Evolutionary conservation across 2,888 invertebrate species (phyloP).

Genomic region (Xestia rhomboidea): DNA sequence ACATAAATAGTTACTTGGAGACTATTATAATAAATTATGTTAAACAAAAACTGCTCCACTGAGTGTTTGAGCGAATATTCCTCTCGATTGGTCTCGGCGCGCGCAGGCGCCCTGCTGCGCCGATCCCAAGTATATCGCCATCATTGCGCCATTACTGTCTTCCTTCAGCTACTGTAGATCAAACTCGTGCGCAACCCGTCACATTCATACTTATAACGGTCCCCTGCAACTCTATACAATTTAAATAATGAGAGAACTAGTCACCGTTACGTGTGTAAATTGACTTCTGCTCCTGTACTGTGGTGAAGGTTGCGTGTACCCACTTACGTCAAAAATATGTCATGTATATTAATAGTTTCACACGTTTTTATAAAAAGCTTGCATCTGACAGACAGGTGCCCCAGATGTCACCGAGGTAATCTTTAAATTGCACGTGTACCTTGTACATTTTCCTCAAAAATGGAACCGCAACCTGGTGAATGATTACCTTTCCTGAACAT

Average conservation of each 20-base stretch:
- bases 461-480: constrained; percentile 29
- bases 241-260: constrained; percentile 64
- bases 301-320: neutral
- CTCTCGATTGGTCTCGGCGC: constrained; percentile 72
- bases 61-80: constrained; percentile 71
- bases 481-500: constrained; percentile 46
- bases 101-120: constrained; percentile 80
- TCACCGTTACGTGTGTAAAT: constrained; percentile 45
- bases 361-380: constrained; percentile 33
- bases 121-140: constrained; percentile 82
- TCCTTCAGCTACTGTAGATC: constrained; percentile 82
- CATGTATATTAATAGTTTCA: constrained; percentile 37
- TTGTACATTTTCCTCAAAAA: constrained; percentile 51
- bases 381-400: constrained; percentile 48
- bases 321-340: constrained; percentile 22
- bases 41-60: constrained; percentile 71
- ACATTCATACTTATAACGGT: constrained; percentile 77
- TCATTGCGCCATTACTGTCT: constrained; percentile 84
- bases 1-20: constrained; percentile 62
- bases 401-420: constrained; percentile 47
- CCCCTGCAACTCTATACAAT: constrained; percentile 68
- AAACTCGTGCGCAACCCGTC: constrained; percentile 81
- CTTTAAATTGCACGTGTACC: constrained; percentile 37
- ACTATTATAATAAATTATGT: constrained; percentile 76
- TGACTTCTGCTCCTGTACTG: constrained; percentile 30